These are phyloP conservation scores for Globia sparganii DNA, from an alignment of 2,888 invertebrate genomes.

Conservation along the genomic window DNA sequence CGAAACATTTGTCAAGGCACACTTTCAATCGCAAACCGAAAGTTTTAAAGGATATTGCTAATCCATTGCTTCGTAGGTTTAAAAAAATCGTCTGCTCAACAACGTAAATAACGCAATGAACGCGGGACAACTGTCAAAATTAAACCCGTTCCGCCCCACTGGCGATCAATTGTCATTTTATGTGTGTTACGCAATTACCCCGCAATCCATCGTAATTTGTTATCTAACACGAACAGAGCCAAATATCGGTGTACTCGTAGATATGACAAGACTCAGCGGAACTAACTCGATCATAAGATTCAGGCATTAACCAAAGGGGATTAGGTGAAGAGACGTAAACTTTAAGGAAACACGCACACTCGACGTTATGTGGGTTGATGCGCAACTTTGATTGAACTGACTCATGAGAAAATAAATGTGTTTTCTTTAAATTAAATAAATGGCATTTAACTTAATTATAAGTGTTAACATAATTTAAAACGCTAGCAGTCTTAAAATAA, in stretches of 20 bases:
- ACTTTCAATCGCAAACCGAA: not conserved
- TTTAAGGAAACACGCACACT: conserved; percentile 31
- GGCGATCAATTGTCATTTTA: not conserved
- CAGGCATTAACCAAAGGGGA: conserved; percentile 51
- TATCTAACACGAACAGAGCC: conserved; percentile 35
- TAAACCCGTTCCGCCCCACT: not conserved
- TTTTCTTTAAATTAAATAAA: too few species aligned
- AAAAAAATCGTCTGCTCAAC: not conserved
- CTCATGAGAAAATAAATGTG: conserved; percentile 1
- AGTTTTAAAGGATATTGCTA: not conserved
- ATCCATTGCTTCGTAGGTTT: not conserved
- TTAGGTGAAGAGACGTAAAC: conserved; percentile 32
- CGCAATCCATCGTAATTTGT: conserved; percentile 28
- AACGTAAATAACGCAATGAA: not conserved
- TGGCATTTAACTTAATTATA: too few species aligned
- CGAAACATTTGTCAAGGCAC: not conserved
- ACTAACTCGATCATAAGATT: conserved; percentile 45
- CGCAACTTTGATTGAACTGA: not conserved
- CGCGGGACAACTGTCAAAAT: not conserved
- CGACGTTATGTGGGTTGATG: not conserved
- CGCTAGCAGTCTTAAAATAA: too few species aligned
- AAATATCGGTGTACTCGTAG: conserved; percentile 24
- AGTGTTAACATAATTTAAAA: too few species aligned
- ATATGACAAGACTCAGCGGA: conserved; percentile 25
- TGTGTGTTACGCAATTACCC: not conserved